phyloP scores from a whole-genome alignment of 2,797 vertebrate species.

The Tokudaia tokunoshimensis region DNA sequence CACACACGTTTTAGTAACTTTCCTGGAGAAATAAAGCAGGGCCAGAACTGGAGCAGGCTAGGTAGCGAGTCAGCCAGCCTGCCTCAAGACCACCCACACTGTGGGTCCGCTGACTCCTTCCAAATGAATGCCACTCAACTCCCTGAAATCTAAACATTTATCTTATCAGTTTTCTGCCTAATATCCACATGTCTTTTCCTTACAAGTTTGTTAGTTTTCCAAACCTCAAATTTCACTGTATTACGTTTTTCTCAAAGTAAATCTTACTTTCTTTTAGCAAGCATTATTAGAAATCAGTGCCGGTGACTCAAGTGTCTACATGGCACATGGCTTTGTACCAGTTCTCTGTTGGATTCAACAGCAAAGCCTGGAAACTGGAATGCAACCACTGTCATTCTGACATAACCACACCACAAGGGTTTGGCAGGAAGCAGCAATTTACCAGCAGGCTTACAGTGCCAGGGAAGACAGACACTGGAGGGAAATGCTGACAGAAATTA shows the following conservation, averaged over 20 bases:
- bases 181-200: constrained; percentile 71
- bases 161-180: constrained; percentile 78
- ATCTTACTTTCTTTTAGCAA: constrained; percentile 50
- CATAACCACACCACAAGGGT: constrained; percentile 59
- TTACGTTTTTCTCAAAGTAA: constrained; percentile 59
- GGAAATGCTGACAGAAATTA: constrained; percentile 51
- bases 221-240: constrained; percentile 56
- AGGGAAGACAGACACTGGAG: constrained; percentile 4
- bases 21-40: constrained; percentile 55
- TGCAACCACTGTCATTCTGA: constrained; percentile 46
- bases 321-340: neutral
- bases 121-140: constrained; percentile 68
- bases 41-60: constrained; percentile 34
- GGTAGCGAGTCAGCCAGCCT: constrained; percentile 11
- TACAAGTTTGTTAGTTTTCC: constrained; percentile 70
- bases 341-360: constrained; percentile 40
- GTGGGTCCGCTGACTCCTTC: neutral
- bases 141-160: constrained; percentile 77
- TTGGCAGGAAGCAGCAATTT: constrained; percentile 61
- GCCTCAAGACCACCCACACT: constrained; percentile 74
- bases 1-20: constrained; percentile 12
- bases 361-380: constrained; percentile 64
- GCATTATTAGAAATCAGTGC: neutral
- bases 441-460: constrained; percentile 42
- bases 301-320: neutral